These are phyloP conservation scores for Sicus ferrugineus DNA, from an alignment of 2,888 invertebrate species.

Conservation along the genomic window DNA sequence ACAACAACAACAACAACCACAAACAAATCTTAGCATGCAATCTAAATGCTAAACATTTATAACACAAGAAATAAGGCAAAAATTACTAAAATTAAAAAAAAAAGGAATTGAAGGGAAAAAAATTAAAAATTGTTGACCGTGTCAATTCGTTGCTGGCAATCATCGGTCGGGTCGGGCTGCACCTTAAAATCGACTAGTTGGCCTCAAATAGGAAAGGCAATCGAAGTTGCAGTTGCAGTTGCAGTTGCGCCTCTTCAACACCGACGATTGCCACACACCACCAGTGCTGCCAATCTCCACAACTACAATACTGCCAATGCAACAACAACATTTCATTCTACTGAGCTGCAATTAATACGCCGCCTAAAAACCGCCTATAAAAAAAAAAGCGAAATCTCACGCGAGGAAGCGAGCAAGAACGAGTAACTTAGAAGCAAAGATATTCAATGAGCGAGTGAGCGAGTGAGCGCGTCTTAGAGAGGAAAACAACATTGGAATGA, in stretches of 20 bases:
- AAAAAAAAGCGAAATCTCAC: no score
- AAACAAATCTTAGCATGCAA: not conserved
- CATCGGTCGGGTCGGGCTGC: no score
- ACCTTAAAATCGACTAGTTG: no score
- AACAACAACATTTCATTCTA: no score
- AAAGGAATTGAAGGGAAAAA: no score
- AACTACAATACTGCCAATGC: not conserved
- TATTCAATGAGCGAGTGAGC: no score
- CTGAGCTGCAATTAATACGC: constrained; percentile 5
- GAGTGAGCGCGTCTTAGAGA: no score
- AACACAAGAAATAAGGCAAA: not conserved
- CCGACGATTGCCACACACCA: not conserved
- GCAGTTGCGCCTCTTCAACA: not conserved
- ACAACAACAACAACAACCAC: not conserved
- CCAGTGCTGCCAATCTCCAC: not conserved
- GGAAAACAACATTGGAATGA: no score
- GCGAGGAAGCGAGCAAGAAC: no score
- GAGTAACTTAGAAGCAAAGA: no score
- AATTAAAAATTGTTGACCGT: not conserved
- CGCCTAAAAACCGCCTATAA: no score
- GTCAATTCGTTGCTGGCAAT: not conserved
- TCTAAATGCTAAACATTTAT: not conserved
- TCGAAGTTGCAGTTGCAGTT: not conserved
- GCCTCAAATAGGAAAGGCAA: no score
- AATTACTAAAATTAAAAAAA: not conserved